These are phyloP conservation scores for Bursaphelenchus okinawaensis DNA, from an alignment of 2,888 invertebrate genomes.

Conservation along the genomic window DNA sequence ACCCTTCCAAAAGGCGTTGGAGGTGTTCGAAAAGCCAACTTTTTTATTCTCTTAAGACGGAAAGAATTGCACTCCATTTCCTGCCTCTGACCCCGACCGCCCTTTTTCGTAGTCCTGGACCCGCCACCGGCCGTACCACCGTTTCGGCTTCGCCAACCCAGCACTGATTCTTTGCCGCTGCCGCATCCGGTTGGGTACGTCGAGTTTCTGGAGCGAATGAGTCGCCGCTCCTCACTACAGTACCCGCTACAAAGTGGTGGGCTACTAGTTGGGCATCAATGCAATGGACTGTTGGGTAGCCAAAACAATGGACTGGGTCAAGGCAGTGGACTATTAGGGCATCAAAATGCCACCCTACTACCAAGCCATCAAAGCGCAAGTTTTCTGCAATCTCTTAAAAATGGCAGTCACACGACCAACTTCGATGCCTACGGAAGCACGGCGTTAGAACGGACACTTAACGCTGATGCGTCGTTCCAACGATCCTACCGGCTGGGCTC, in stretches of 20 bases:
- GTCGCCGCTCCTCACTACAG: conserved; percentile 10
- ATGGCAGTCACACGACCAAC: too few species aligned
- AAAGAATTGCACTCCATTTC: background rate
- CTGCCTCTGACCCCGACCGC: too few species aligned
- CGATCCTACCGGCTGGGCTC: conserved; percentile 2
- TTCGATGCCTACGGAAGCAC: too few species aligned
- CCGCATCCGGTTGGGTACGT: background rate
- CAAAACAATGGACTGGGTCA: background rate
- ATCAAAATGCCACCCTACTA: too few species aligned
- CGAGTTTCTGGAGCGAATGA: conserved; percentile 4
- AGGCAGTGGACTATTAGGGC: too few species aligned
- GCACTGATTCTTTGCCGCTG: background rate
- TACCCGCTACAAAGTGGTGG: background rate
- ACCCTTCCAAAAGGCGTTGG: too few species aligned
- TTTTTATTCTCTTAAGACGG: background rate
- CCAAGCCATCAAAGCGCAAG: too few species aligned
- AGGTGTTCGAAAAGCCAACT: background rate
- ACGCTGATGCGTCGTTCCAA: background rate
- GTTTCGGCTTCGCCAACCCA: background rate
- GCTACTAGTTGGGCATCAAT: background rate
- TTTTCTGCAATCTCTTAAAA: too few species aligned
- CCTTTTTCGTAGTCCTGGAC: background rate
- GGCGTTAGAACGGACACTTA: background rate
- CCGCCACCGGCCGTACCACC: background rate
- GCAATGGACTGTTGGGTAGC: too few species aligned